phyloP scores from a whole-genome alignment of 1,140 invertebrate species.

The Ceratoteleas bidentatus region DNA sequence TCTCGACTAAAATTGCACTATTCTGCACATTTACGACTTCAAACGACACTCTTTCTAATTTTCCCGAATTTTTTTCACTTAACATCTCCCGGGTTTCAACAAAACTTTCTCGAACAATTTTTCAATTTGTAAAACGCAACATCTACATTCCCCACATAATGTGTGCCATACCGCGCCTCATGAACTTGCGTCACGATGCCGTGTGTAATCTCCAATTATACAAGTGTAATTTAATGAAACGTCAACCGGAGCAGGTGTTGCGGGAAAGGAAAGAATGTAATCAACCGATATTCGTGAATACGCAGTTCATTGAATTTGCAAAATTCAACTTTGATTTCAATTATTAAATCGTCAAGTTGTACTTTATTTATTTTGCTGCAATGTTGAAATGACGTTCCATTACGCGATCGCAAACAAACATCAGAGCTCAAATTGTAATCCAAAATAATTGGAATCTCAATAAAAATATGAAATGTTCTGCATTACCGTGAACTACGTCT shows the following conservation, averaged over 20 bases:
- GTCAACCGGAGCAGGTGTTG: not conserved
- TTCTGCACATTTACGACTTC: too few relatives aligned
- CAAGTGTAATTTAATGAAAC: conserved; percentile 21
- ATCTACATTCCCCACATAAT: conserved; percentile 11
- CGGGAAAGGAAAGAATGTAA: not conserved
- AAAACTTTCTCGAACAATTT: not conserved
- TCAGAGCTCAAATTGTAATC: too few relatives aligned
- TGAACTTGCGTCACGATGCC: conserved; percentile 17
- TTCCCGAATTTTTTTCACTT: not conserved
- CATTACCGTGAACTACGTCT: too few relatives aligned
- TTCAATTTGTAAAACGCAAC: conserved; percentile 13
- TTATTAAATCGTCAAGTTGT: too few relatives aligned
- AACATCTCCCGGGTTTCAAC: not conserved
- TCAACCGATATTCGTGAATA: not conserved
- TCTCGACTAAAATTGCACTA: too few relatives aligned
- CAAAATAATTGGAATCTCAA: too few relatives aligned
- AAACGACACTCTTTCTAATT: too few relatives aligned
- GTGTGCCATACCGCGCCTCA: conserved; percentile 15
- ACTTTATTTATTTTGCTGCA: too few relatives aligned
- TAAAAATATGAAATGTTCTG: too few relatives aligned
- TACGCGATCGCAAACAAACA: too few relatives aligned
- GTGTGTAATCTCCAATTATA: conserved; percentile 29
- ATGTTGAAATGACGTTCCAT: too few relatives aligned
- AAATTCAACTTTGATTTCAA: too few relatives aligned
- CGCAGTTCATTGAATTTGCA: not conserved